Conservation (phyloP, 2,797 vertebrate species). For the Propithecus perrieri region DNA sequence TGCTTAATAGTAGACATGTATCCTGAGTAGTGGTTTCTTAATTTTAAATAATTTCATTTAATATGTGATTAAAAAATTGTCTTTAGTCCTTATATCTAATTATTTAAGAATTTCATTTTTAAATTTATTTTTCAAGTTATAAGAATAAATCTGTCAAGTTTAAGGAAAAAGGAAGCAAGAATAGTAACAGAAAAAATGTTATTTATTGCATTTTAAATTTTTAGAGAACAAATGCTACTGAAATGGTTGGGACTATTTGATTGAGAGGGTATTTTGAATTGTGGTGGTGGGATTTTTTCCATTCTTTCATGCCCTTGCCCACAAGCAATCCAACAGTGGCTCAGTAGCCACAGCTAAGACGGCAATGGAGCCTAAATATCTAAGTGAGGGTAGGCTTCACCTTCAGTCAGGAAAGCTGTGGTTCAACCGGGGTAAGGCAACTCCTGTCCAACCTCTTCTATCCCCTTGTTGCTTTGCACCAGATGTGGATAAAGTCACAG, state of each 20-base stretch:
- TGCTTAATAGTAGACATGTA: neutral
- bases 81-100: neutral
- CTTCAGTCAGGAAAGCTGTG: neutral
- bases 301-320: neutral
- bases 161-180: neutral
- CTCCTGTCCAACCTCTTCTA: too few relatives aligned
- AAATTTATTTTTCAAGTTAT: neutral
- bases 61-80: neutral
- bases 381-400: neutral
- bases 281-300: neutral
- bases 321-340: neutral
- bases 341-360: neutral
- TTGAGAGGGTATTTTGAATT: neutral
- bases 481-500: neutral
- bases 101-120: constrained; percentile 1
- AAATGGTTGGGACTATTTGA: neutral
- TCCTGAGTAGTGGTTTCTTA: neutral
- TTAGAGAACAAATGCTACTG: neutral
- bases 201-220: neutral
- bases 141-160: neutral
- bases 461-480: neutral
- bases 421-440: neutral
- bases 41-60: neutral
- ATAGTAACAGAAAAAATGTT: neutral
- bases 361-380: neutral